These are phyloP conservation scores for Rhopilema esculentum DNA, from an alignment of 30 jellyfish, hydroid and myxozoan species.

Conservation along the genomic window DNA sequence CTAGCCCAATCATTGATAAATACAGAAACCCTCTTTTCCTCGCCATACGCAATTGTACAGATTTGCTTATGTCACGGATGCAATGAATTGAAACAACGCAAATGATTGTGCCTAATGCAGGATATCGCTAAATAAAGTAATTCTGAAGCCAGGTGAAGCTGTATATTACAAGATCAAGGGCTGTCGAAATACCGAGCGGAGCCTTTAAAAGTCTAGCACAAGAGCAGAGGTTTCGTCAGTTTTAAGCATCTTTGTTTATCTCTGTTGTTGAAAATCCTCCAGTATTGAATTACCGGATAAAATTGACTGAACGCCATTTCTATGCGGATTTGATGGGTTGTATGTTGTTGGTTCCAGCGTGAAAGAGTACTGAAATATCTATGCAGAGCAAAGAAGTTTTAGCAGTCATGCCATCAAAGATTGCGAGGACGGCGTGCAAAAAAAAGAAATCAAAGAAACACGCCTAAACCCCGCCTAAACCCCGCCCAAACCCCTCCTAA, in stretches of 20 bases:
- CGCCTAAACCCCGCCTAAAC: too few relatives aligned
- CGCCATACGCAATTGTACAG: too few relatives aligned
- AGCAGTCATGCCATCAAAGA: too few relatives aligned
- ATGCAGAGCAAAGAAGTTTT: too few relatives aligned
- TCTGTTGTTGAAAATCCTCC: neutral
- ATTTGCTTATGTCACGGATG: too few relatives aligned
- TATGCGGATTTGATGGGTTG: neutral
- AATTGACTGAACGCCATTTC: neutral
- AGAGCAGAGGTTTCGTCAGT: neutral
- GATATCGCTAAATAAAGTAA: neutral
- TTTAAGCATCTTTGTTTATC: neutral
- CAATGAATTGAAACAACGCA: neutral
- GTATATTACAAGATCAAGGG: neutral
- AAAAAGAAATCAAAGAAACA: too few relatives aligned
- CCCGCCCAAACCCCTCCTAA: too few relatives aligned
- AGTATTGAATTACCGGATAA: neutral
- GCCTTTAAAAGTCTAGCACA: neutral
- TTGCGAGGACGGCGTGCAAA: too few relatives aligned
- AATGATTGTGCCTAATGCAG: neutral
- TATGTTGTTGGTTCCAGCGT: neutral
- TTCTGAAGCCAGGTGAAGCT: neutral
- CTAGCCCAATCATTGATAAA: too few relatives aligned
- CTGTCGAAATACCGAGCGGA: neutral
- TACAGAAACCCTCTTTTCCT: too few relatives aligned
- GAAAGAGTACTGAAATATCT: neutral